Conservation (phyloP, 2,888 invertebrate genomes). For the Seladonia tumulorum region DNA sequence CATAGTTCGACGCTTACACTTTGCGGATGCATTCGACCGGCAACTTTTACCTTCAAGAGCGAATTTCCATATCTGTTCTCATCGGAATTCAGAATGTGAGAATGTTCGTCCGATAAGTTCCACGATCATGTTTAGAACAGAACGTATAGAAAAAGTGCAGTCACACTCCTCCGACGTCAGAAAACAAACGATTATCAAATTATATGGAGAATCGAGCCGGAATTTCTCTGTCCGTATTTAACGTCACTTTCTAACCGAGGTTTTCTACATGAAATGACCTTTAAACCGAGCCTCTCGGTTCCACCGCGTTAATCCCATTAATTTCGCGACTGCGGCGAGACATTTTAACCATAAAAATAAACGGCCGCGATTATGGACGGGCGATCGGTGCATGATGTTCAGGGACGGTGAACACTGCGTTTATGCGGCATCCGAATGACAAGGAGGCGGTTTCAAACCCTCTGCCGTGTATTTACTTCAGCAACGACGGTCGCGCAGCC, state of each 20-base stretch:
- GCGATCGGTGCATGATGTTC: constrained; percentile 20
- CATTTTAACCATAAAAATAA: background rate
- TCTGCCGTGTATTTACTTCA: constrained; percentile 24
- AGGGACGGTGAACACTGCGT: constrained; percentile 10
- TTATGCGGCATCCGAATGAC: background rate
- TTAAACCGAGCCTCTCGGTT: background rate
- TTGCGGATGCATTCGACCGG: background rate
- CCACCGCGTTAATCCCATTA: background rate
- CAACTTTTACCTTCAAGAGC: background rate
- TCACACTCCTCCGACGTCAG: background rate
- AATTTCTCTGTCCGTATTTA: background rate
- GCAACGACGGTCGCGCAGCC: constrained; percentile 31
- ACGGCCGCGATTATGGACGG: background rate
- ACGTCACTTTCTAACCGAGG: constrained; percentile 15
- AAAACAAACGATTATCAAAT: background rate
- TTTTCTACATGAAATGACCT: background rate
- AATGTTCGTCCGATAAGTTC: background rate
- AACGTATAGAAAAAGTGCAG: background rate
- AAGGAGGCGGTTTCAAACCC: constrained; percentile 26
- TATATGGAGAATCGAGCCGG: background rate
- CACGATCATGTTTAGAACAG: background rate
- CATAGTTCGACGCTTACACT: too few relatives aligned
- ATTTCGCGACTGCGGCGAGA: background rate
- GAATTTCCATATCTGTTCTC: background rate
- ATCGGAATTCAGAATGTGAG: background rate